Evolutionary conservation across 2,888 invertebrate species (phyloP).

Genomic region (Callimorpha dominula): DNA sequence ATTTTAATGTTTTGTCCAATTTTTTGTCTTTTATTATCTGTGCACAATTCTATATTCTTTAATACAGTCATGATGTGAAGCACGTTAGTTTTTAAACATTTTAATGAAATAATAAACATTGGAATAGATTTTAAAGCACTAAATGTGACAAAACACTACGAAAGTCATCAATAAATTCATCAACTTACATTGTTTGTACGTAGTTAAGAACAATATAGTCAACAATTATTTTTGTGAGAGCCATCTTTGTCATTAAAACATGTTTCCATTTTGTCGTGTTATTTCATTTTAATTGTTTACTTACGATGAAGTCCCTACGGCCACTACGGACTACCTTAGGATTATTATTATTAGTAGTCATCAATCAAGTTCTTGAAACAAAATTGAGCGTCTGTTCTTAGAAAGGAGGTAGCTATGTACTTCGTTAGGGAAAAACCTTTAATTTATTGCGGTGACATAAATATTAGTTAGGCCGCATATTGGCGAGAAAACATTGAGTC

Average conservation of each 20-base stretch:
- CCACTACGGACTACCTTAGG: neutral
- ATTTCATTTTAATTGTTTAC: slow-evolving; percentile 50
- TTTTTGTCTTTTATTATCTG: neutral
- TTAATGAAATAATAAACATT: slow-evolving; percentile 10
- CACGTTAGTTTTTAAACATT: neutral
- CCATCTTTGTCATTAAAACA: slow-evolving; percentile 78
- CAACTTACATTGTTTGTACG: slow-evolving; percentile 43
- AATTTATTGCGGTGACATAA: neutral
- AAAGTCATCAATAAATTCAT: slow-evolving; percentile 27
- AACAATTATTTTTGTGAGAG: slow-evolving; percentile 75
- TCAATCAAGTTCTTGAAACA: neutral
- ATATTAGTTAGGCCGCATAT: neutral
- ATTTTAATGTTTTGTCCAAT: neutral
- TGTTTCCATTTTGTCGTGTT: slow-evolving; percentile 68
- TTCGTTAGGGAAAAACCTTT: neutral
- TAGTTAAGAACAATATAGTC: slow-evolving; percentile 55
- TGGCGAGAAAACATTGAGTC: neutral
- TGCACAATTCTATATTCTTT: neutral
- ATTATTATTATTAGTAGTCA: neutral
- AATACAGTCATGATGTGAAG: neutral
- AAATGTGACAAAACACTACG: slow-evolving; percentile 25
- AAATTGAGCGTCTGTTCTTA: slow-evolving; percentile 3
- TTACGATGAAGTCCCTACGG: slow-evolving; percentile 32
- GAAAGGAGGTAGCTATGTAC: neutral
- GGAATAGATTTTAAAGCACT: slow-evolving; percentile 12